A percentile compares a stretch with the other conserved stretches of the same genome.
phyloP scores from a whole-genome alignment of 2,888 invertebrate genomes.

The Latrodectus elegans region DNA sequence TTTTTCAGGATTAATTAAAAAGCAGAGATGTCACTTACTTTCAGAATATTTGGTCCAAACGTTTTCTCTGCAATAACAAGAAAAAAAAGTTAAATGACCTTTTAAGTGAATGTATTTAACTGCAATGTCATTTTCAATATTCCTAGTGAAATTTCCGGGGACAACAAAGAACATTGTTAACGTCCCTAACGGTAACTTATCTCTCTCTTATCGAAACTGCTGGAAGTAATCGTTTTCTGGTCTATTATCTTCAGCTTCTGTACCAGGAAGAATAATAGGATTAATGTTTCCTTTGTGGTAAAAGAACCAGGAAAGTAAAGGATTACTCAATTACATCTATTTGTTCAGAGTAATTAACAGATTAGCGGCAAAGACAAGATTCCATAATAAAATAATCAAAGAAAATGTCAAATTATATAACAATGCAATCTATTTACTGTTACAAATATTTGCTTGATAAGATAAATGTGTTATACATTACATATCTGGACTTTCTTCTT shows the following conservation, averaged over 20 bases:
- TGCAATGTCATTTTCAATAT: not conserved
- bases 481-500: too few relatives aligned
- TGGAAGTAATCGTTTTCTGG: not conserved
- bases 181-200: not conserved
- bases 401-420: too few relatives aligned
- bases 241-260: not conserved
- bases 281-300: conserved; percentile 5
- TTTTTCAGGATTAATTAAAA: too few relatives aligned
- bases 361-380: not conserved
- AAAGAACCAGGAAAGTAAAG: not conserved
- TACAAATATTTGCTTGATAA: too few relatives aligned
- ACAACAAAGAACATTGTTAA: not conserved
- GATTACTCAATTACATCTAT: not conserved
- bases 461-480: too few relatives aligned
- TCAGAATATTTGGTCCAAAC: too few relatives aligned
- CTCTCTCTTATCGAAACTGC: not conserved
- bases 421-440: too few relatives aligned
- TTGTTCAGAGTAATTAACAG: not conserved
- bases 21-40: too few relatives aligned
- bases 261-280: not conserved
- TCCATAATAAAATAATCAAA: not conserved
- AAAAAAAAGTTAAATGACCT: too few relatives aligned
- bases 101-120: too few relatives aligned
- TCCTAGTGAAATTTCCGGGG: not conserved
- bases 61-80: too few relatives aligned